Evolutionary conservation across 92 coral and sea anemone genomes (phyloP).

Genomic region (Zoanthus sansibaricus): DNA sequence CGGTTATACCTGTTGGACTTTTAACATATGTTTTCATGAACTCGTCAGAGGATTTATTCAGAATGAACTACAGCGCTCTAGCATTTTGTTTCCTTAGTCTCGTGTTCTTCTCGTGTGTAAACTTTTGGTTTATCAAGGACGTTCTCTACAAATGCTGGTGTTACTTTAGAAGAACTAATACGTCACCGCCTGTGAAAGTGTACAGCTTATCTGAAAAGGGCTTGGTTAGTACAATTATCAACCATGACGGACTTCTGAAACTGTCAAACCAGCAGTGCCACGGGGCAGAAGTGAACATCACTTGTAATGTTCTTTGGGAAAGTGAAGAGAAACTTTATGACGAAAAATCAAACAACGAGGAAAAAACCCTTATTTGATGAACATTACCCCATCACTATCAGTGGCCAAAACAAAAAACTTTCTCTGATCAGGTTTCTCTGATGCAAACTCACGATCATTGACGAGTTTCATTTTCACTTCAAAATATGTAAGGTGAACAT

Average conservation of each 20-base stretch:
- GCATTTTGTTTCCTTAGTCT: conserved; percentile 91
- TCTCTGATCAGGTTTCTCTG: neutral
- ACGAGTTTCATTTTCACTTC: neutral
- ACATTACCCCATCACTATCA: conserved; percentile 18
- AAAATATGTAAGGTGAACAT: too few species aligned
- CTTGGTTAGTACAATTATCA: conserved; percentile 60
- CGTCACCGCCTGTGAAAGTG: conserved; percentile 27
- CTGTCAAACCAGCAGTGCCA: conserved; percentile 49
- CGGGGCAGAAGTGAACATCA: conserved; percentile 60
- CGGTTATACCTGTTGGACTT: conserved; percentile 75
- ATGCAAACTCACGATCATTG: neutral
- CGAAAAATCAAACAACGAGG: conserved; percentile 31
- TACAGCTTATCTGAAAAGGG: conserved; percentile 15
- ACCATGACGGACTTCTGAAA: conserved; percentile 78
- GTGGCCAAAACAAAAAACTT: conserved; percentile 32
- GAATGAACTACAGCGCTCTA: conserved; percentile 85
- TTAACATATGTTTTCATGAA: conserved; percentile 59
- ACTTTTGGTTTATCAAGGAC: conserved; percentile 91
- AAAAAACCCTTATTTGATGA: conserved; percentile 1
- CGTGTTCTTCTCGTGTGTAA: conserved; percentile 90
- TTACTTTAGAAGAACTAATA: conserved; percentile 44
- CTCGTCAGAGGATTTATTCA: conserved; percentile 68
- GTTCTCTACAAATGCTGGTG: conserved; percentile 61
- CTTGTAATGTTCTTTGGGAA: conserved; percentile 64
- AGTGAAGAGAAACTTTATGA: conserved; percentile 34